Evolutionary conservation across 2,797 vertebrate genomes (phyloP).

Genomic region (Spheniscus humboldti): DNA sequence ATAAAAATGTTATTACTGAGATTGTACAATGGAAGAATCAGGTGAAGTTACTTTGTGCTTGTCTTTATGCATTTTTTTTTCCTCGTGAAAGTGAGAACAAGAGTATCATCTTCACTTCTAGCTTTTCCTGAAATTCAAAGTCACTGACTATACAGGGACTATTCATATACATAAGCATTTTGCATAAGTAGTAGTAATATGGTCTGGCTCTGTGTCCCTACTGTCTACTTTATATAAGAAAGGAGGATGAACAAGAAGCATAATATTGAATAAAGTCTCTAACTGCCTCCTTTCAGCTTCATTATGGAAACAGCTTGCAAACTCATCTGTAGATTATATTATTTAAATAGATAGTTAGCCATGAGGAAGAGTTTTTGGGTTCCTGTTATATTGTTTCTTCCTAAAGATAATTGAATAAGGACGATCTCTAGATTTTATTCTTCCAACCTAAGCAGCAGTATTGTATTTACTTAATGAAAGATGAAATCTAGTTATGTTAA

Average conservation of each 20-base stretch:
- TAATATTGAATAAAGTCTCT: not conserved
- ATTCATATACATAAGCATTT: not conserved
- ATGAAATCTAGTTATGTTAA: constrained; percentile 3
- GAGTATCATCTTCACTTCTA: not conserved
- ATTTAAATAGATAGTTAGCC: constrained; percentile 4
- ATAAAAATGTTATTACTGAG: not conserved
- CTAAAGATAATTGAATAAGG: constrained; percentile 18
- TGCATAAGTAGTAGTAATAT: not conserved
- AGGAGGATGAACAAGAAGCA: not conserved
- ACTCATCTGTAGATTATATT: not conserved
- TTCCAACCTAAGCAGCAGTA: not conserved
- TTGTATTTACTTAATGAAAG: constrained; percentile 41
- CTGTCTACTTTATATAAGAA: not conserved
- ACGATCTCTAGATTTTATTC: not conserved
- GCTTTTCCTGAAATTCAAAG: not conserved
- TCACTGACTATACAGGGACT: not conserved
- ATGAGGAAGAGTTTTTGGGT: not conserved
- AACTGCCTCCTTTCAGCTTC: not conserved
- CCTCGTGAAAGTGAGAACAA: not conserved
- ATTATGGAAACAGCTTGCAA: not conserved
- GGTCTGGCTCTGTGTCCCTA: not conserved
- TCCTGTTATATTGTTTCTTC: not conserved
- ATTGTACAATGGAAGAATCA: not conserved
- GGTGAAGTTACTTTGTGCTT: not conserved
- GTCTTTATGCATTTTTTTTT: not conserved